Evolutionary conservation across 2,888 invertebrate species (phyloP).

Genomic region (Empis stercorea): DNA sequence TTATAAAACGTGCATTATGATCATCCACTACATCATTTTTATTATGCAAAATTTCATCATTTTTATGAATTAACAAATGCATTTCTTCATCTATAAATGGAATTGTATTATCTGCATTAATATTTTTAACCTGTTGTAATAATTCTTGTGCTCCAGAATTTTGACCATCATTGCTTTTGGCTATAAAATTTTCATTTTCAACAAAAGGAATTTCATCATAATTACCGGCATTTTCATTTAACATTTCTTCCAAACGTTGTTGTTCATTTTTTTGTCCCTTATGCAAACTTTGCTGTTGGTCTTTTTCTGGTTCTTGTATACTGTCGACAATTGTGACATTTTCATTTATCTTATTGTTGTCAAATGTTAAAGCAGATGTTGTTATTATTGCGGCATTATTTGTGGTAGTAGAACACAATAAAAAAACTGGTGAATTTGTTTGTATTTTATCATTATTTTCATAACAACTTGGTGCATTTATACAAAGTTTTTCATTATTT

Average conservation of each 20-base stretch:
- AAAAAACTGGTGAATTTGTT: no score
- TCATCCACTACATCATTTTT: not conserved
- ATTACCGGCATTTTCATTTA: constrained; percentile 6
- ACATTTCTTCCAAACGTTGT: not conserved
- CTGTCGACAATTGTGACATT: constrained; percentile 5
- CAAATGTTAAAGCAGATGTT: not conserved
- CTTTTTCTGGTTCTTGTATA: no score
- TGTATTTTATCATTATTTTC: no score
- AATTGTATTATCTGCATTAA: not conserved
- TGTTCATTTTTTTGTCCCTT: no score
- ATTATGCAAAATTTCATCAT: not conserved
- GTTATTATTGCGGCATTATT: not conserved
- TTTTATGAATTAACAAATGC: not conserved
- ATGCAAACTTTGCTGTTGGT: no score
- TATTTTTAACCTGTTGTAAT: not conserved
- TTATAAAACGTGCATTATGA: constrained; percentile 12
- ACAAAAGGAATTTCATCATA: constrained; percentile 7
- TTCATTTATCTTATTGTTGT: constrained; percentile 5
- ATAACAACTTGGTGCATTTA: no score
- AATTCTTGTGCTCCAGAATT: no score
- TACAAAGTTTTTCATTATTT: no score
- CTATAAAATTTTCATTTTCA: not conserved
- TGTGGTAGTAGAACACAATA: no score
- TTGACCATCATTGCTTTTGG: no score
- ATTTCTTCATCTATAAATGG: not conserved